Base-by-base conservation (phyloP, 1,140 invertebrate species). In the Pantala flavescens region DNA sequence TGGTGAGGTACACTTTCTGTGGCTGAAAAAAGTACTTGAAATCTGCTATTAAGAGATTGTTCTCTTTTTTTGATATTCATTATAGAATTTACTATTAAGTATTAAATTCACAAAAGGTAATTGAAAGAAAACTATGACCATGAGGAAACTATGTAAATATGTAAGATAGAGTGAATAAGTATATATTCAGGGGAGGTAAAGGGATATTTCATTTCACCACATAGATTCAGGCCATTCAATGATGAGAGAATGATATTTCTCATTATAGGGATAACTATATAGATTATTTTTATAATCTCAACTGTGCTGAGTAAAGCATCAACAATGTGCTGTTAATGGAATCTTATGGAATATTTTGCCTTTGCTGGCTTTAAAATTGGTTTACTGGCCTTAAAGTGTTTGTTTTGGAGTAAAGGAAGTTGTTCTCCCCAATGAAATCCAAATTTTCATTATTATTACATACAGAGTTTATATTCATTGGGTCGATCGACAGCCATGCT, bases 171-270 rank as follows among this genome's bases (percentile, higher is more conserved):
- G 49, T 12, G 3, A 63, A 63, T 63, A 63, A 21, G 14, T 63
- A 63, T 63, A 21, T 63, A 63, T 19, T 63, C 49, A 63, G 3
- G 49, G 14, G 49, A 63, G 49, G 49, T 63, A 19, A 63, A 63
- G 49, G 49, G 49, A 63, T 63, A 63, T 19, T 63, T 63, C 49
- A 63, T 63, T 63, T 63, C 49, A 63, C 49, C 49, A 63, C n/a
- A 19, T 63, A 63, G 49, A 63, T 63, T 63, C 49, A 63, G 49
- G 49, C 49, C 49, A 63, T 63, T 63, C 12, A 14, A 21, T 21
- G n/a, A 63, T 63, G 49, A 63, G 49, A 16, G n/a, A 63, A 63
- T 16, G 14, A 63, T 63, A 63, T 63, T 63, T 63, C 49, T 63
- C 49, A 63, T 16, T 63, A 63, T 63, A 7, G 49, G 12, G 14